phyloP scores from a whole-genome alignment of 2,797 vertebrate species.

The Channa striata region DNA sequence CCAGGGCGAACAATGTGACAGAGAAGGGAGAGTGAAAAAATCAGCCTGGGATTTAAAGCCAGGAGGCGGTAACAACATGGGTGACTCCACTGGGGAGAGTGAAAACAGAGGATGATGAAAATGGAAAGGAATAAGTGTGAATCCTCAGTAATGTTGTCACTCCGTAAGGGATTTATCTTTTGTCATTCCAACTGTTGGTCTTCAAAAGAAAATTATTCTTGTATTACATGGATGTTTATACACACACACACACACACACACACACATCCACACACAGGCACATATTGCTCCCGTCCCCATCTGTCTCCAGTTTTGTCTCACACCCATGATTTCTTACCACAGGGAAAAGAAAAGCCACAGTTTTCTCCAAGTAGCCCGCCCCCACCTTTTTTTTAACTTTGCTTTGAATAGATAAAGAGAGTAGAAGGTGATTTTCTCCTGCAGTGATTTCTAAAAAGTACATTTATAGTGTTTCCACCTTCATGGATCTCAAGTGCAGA shows the following conservation, averaged over 20 bases:
- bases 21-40: conserved; percentile 17
- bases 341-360: neutral
- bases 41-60: conserved; percentile 4
- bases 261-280: neutral
- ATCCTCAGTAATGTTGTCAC: conserved; percentile 8
- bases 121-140: conserved; percentile 52
- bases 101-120: conserved; percentile 22
- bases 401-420: neutral
- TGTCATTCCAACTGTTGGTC: neutral
- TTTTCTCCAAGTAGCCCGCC: neutral
- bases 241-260: neutral
- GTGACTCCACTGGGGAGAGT: conserved; percentile 8
- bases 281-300: neutral
- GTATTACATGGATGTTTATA: too few species aligned
- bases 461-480: too few species aligned
- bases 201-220: neutral
- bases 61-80: neutral
- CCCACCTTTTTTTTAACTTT: neutral
- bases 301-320: conserved; percentile 8
- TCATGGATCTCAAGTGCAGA: neutral
- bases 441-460: too few species aligned
- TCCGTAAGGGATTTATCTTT: conserved; percentile 25
- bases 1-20: conserved; percentile 20
- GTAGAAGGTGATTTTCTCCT: neutral
- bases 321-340: conserved; percentile 1